A percentile compares a stretch with the other conserved stretches of the same genome.
phyloP scores from a whole-genome alignment of 2,113 vertebrate species.

The Tretioscincus oriximinensis region DNA sequence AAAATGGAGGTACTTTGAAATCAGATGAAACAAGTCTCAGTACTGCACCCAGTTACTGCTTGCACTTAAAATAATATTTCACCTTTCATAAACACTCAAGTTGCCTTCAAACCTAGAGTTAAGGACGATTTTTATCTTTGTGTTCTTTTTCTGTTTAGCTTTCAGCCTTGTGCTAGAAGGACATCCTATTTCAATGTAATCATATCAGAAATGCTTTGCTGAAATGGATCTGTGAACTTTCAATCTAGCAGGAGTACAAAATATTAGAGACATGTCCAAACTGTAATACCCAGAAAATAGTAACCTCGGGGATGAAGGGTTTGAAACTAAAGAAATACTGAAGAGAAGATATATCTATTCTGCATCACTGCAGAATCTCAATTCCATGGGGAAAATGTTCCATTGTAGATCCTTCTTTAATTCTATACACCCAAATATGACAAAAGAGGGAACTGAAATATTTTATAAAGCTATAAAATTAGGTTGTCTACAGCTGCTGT shows the following conservation, averaged over 20 bases:
- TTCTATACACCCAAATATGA: no score
- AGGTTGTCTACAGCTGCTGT: no score
- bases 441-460: no score
- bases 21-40: no score
- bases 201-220: background rate
- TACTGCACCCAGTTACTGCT: background rate
- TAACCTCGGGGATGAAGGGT: background rate
- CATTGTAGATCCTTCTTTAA: no score
- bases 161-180: background rate
- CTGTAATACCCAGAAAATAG: background rate
- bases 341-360: background rate
- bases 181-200: background rate
- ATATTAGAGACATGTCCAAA: background rate
- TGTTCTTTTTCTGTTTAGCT: background rate
- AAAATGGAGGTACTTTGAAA: no score
- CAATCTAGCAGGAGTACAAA: no score
- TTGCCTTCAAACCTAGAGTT: background rate
- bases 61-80: background rate
- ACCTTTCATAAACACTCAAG: no score
- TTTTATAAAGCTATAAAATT: no score
- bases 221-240: background rate
- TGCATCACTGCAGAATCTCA: no score
- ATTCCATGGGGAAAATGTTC: no score
- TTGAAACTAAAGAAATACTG: background rate
- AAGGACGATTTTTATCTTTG: background rate